These are phyloP conservation scores for Siniperca undulata DNA, from an alignment of 2,797 vertebrate genomes.

Conservation along the genomic window DNA sequence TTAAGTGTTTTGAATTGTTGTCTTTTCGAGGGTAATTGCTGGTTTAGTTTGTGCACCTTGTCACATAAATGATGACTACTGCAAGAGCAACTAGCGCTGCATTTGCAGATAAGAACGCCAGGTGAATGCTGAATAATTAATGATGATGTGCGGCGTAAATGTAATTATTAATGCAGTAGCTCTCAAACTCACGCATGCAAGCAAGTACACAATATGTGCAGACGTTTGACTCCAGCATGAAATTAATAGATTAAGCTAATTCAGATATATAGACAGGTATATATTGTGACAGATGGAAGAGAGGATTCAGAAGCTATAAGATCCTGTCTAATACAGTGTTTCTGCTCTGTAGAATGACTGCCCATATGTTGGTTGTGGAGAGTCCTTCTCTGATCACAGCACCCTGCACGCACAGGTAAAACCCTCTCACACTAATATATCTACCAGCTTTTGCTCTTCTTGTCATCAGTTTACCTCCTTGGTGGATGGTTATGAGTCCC, in stretches of 20 bases:
- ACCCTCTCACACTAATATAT: too few species aligned
- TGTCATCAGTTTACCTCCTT: not conserved
- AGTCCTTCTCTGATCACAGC: conserved; percentile 96
- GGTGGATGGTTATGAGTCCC: not conserved
- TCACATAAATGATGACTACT: not conserved
- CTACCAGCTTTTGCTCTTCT: not conserved
- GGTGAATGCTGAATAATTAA: conserved; percentile 44
- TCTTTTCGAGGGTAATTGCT: not conserved
- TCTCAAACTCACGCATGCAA: not conserved
- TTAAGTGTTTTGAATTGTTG: not conserved
- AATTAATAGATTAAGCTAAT: not conserved
- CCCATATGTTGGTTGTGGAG: conserved; percentile 96
- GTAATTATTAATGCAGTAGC: conserved; percentile 18
- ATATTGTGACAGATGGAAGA: not conserved
- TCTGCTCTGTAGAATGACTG: conserved; percentile 88
- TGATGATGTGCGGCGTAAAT: conserved; percentile 17
- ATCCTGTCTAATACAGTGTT: conserved; percentile 20
- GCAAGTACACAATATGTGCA: not conserved
- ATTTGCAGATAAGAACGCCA: conserved; percentile 10
- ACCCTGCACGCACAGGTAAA: conserved; percentile 96
- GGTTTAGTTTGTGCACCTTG: not conserved
- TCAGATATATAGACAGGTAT: not conserved
- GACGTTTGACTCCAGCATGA: not conserved
- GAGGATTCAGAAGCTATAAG: not conserved
- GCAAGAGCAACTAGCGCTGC: not conserved